Base-by-base conservation (phyloP, 2,888 invertebrate genomes). In the Lottia scabra region DNA sequence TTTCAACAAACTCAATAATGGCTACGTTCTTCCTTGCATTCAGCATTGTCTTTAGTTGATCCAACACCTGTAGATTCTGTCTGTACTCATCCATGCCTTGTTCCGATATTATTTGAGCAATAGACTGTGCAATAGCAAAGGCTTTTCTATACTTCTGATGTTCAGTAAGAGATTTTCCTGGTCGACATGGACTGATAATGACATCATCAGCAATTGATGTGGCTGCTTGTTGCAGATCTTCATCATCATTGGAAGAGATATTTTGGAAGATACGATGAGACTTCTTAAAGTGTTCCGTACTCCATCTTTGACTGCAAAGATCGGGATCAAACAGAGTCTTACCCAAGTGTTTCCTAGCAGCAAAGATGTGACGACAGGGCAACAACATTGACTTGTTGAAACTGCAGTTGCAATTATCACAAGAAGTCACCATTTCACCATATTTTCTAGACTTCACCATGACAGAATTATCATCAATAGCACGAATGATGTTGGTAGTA, bases 351-450 rank as follows among this genome's bases (percentile, higher is more conserved):
- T 30, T 62, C 56, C 71, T 19, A 30, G 30, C 3, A 16, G 65
- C 71, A 44, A 74, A 64, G n/a, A 74, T 67, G 63, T 74, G 72
- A 10, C 63, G 16, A 62, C 74, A 72, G 26, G 74, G 74, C 43
- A 74, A 44, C 12, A n/a, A 16, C 74, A 68, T 69, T 15, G 68
- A 62, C n/a, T 63, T 68, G 43, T 45, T 63, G n/a, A n/a, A n/a
- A n/a, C n/a, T n/a, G n/a, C n/a, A n/a, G n/a, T n/a, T n/a, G n/a
- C n/a, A n/a, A n/a, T n/a, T n/a, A n/a, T n/a, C n/a, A n/a, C n/a
- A 66, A 72, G 65, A 12, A 62, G 45, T 65, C 71, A 72, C n/a
- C 13, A 2, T 27, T 70, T 71, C 16, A 27, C 48, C 26, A 23
- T 27, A 23, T 64, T 65, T n/a, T 64, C 26, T 15, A 65, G 26